These are phyloP conservation scores for Neotoxoptera formosana DNA, from an alignment of 1,140 invertebrate genomes.

Conservation along the genomic window DNA sequence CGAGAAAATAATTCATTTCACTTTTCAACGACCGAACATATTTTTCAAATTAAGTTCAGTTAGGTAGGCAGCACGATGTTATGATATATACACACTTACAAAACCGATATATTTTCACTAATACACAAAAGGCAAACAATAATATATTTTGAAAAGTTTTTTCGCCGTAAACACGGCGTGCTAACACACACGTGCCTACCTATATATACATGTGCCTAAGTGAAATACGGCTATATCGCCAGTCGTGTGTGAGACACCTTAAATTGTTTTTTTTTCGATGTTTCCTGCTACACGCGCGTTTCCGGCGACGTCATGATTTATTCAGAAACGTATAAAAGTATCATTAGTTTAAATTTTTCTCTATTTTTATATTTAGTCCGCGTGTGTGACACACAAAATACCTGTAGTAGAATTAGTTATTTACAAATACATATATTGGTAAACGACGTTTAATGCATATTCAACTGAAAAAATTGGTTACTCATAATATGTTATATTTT, in stretches of 20 bases:
- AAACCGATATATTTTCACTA: neutral
- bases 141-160: neutral
- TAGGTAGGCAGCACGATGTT: neutral
- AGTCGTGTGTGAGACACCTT: neutral
- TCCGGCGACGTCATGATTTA: neutral
- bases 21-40: neutral
- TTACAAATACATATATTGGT: neutral
- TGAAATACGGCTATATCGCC: neutral
- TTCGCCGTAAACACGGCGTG: neutral
- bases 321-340: neutral
- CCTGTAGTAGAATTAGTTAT: neutral
- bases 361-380: neutral
- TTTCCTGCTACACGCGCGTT: neutral
- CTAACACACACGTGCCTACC: neutral
- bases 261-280: neutral
- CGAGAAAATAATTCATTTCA: neutral
- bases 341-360: neutral
- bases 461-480: neutral
- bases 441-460: neutral
- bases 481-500: neutral
- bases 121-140: neutral
- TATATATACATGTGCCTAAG: neutral
- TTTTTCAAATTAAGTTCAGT: neutral
- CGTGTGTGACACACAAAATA: neutral
- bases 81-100: neutral